Evolutionary conservation across 2,797 vertebrate species (phyloP).

Genomic region (Sphaeramia orbicularis): DNA sequence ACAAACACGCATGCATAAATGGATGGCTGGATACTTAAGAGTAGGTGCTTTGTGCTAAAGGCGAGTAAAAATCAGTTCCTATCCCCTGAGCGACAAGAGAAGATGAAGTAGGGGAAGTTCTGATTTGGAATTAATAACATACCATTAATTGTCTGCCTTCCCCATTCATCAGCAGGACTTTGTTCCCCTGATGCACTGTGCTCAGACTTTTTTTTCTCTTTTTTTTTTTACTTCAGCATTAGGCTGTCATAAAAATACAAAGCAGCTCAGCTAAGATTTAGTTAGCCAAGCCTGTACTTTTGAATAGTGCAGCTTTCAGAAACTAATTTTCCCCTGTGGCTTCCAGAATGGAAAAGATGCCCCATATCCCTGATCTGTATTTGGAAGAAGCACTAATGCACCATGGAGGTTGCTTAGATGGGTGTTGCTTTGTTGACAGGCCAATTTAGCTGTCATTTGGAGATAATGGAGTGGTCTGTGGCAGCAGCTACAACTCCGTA

Average conservation of each 20-base stretch:
- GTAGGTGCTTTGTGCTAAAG: slow-evolving; percentile 21
- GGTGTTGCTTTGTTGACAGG: slow-evolving; percentile 67
- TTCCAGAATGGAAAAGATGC: slow-evolving; percentile 58
- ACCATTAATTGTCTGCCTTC: slow-evolving; percentile 19
- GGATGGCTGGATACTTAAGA: neutral
- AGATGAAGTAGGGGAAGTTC: slow-evolving; percentile 22
- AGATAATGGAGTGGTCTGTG: slow-evolving; percentile 65
- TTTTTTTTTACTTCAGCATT: slow-evolving; percentile 13
- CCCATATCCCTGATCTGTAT: slow-evolving; percentile 56
- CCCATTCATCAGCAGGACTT: slow-evolving; percentile 18
- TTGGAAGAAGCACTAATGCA: slow-evolving; percentile 65
- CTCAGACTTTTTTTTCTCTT: neutral
- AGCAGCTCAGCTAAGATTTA: slow-evolving; percentile 12
- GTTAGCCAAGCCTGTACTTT: slow-evolving; percentile 34
- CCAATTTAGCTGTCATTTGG: slow-evolving; percentile 73
- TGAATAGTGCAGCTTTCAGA: slow-evolving; percentile 60
- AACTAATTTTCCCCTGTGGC: slow-evolving; percentile 64
- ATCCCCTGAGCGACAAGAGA: slow-evolving; percentile 5
- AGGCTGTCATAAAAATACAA: slow-evolving; percentile 31
- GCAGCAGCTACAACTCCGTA: slow-evolving; percentile 43
- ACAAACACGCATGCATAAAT: neutral
- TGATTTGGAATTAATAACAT: slow-evolving; percentile 21
- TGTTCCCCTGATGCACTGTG: slow-evolving; percentile 10
- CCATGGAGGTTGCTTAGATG: slow-evolving; percentile 58
- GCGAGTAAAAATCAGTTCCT: neutral